Evolutionary conservation across 2,888 invertebrate genomes (phyloP), one percentile per base, ranked within the genome.

Genomic region (Baccha elongata): DNA sequence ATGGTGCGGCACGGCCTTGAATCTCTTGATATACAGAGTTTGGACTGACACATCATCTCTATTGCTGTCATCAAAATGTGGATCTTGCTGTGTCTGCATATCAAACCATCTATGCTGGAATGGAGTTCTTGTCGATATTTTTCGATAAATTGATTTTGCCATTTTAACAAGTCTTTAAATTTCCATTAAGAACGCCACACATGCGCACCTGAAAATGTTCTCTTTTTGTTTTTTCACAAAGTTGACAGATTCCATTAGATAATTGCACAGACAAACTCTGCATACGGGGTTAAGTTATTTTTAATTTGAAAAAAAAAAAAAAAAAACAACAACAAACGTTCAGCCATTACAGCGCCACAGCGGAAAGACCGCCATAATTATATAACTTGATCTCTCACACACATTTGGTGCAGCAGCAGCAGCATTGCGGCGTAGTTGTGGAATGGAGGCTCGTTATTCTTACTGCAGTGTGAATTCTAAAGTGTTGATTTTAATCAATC

Each of bases 401-500:
- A 37, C 15, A 58, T 21, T 15, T 17, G 23, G 17, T 52, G 26
- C 40, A 55, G 13, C 21, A 40, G 15, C 2, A 15, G 17, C 23
- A 23, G 23, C 23, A 23, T n/a, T n/a, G n/a, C n/a, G n/a, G n/a
- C n/a, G n/a, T n/a, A n/a, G n/a, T n/a, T n/a, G n/a, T n/a, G n/a
- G n/a, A n/a, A n/a, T n/a, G n/a, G n/a, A n/a, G n/a, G n/a, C n/a
- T n/a, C n/a, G n/a, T n/a, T n/a, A n/a, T n/a, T n/a, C n/a, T n/a
- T n/a, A n/a, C n/a, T n/a, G 29, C 29, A 62, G 73, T 68, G 74
- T 44, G 74, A 79, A 73, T 68, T 68, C 67, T 53, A 42, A 60
- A 44, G 32, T 29, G 58, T 32, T 64, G 64, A 69, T 55, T 48
- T 48, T 40, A 64, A 80, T 80, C 74, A 80, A 74, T 74, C 80